Conservation (phyloP, 2,888 invertebrate genomes). For the Ochlodes sylvanus region DNA sequence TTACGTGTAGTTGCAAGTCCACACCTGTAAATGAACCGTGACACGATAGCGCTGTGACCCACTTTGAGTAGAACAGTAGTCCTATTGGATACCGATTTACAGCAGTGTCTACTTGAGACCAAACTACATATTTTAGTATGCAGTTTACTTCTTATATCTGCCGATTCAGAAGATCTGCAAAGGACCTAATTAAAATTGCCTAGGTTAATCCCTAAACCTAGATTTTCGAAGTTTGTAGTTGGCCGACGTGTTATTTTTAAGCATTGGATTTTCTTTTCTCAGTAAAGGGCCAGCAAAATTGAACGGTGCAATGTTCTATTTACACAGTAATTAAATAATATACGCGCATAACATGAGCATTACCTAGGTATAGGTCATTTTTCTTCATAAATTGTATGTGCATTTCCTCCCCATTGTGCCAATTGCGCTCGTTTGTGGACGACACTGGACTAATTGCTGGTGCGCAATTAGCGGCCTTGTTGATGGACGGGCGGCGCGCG, state of each 20-base stretch:
- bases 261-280: not conserved
- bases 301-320: not conserved
- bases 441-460: conserved; percentile 76
- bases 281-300: not conserved
- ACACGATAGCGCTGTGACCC: not conserved
- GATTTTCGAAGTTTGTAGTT: no score
- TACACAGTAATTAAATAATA: not conserved
- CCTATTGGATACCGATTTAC: no score
- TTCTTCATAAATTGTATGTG: conserved; percentile 50
- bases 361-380: conserved; percentile 5
- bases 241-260: no score
- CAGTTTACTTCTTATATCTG: no score
- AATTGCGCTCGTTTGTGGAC: conserved; percentile 79
- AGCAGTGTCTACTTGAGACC: no score
- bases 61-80: not conserved
- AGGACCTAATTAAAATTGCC: no score
- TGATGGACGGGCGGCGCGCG: conserved; percentile 60
- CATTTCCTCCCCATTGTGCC: conserved; percentile 80
- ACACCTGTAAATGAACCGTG: not conserved
- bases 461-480: conserved; percentile 69
- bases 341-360: not conserved
- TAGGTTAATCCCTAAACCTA: no score
- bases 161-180: no score
- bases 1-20: not conserved
- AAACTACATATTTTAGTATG: no score